Evolutionary conservation across 1,140 invertebrate genomes (phyloP), one percentile per base, ranked within the genome.

Genomic region (Drosophila pachea): DNA sequence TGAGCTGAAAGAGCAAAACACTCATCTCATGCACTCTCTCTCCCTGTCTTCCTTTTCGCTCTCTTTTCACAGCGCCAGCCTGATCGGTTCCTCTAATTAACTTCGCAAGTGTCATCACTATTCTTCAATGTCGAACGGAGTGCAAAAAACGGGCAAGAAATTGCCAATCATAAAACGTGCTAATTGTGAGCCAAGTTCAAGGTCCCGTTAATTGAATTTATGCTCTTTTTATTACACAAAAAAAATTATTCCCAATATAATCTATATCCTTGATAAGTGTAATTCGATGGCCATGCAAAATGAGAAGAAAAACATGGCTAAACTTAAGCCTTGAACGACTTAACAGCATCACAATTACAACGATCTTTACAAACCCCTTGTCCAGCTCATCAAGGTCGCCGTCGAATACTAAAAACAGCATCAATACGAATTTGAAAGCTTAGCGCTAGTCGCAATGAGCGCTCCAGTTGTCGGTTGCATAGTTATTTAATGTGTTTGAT

Each of bases 151-250:
- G 36, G 0, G 47, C 35, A 2, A 43, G 38, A 54, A 38, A 50
- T 74, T 74, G 64, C 53, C 61, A 29, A 58, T 45, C 63, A 78
- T 76, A 79, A 83, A 79, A 35, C 38, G 32, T 33, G 40, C 49
- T 71, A 83, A 86, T 79, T 73, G 55, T 35, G 9, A 48, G 63
- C 12, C 71, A 83, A 83, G 71, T 82, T 82, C 78, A 82, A 62
- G 78, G 79, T 54, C 33, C 0, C 0, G 5, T 43, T 16, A 69
- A 38, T 58, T 4, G 43, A 64, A 55, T 50, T 42, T 55, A 14
- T 4, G 31, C 54, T 4, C 7, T 4, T 42, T n/a, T 43, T 5
- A 4, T 43, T 16, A 3, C 40, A 12, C 5, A 40, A 7, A 38
- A n/a, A 43, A 7, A 43, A 7, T 29, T 43, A 31, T 16, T 64